Percentiles rank a stretch among this genome's conserved stretches.
These are phyloP conservation scores for Eupleurogrammus muticus DNA, from an alignment of 2,797 vertebrate genomes.

Conservation along the genomic window DNA sequence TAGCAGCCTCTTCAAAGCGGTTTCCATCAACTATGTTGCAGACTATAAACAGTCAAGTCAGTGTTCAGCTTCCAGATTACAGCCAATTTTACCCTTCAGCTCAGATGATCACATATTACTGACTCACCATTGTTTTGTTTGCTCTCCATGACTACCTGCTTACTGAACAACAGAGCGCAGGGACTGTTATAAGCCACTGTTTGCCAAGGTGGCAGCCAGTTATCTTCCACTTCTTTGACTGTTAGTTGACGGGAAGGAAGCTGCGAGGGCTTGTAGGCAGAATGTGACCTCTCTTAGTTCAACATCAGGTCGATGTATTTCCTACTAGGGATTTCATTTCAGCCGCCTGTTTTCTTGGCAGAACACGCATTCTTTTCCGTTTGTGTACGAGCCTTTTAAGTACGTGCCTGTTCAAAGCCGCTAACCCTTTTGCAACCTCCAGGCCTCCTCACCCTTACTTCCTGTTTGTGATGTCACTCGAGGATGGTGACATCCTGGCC, in stretches of 20 bases:
- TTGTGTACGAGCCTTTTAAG: background rate
- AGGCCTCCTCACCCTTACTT: conserved; percentile 33
- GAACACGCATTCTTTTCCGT: conserved; percentile 11
- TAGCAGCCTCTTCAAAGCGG: background rate
- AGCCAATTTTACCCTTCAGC: conserved; percentile 46
- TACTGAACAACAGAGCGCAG: conserved; percentile 36
- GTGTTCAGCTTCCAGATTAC: conserved; percentile 13
- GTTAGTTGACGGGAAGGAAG: conserved; percentile 50
- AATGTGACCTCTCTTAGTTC: conserved; percentile 25
- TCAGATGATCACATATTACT: conserved; percentile 52
- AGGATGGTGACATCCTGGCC: conserved; percentile 49
- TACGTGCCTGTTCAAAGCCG: conserved; percentile 27
- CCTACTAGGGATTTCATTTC: conserved; percentile 39
- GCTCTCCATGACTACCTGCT: conserved; percentile 46
- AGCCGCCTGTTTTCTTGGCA: conserved; percentile 33
- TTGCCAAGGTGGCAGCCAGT: conserved; percentile 12
- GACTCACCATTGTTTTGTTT: conserved; percentile 43
- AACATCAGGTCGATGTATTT: conserved; percentile 49
- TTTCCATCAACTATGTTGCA: background rate
- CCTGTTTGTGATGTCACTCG: conserved; percentile 59
- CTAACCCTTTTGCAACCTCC: conserved; percentile 40
- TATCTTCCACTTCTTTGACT: conserved; percentile 34
- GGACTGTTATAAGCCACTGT: conserved; percentile 2
- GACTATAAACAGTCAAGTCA: conserved; percentile 1
- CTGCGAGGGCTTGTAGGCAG: conserved; percentile 1